phyloP scores from a whole-genome alignment of 92 coral and sea anemone genomes.

The Bergia puertoricense region DNA sequence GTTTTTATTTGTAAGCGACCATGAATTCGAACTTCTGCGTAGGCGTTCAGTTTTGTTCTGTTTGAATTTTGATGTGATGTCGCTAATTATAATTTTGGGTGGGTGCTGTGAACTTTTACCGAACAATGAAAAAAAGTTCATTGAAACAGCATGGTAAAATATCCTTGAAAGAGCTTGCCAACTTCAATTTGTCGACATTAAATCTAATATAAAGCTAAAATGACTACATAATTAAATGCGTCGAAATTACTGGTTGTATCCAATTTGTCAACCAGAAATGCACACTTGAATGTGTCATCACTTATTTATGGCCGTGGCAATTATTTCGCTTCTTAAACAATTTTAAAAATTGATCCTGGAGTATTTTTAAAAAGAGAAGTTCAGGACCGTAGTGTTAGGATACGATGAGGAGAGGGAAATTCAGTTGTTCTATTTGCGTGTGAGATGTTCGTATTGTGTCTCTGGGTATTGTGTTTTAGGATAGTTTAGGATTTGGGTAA shows the following conservation, averaged over 20 bases:
- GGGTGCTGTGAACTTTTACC: neutral
- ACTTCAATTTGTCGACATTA: neutral
- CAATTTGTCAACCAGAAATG: neutral
- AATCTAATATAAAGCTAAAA: neutral
- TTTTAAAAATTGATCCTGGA: no score
- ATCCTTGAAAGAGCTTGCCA: neutral
- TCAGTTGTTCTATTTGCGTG: neutral
- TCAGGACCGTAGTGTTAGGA: neutral
- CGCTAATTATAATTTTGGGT: conserved; percentile 1
- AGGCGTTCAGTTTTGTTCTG: neutral
- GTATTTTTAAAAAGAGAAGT: neutral
- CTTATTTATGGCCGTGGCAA: neutral
- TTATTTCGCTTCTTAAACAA: neutral
- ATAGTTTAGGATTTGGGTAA: no score
- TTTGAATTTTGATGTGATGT: neutral
- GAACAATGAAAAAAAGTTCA: neutral
- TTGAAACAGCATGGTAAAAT: neutral
- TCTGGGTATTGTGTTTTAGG: no score
- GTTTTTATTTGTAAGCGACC: neutral
- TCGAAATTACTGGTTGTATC: neutral
- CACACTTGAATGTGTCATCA: neutral
- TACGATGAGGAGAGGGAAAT: no score
- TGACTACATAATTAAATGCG: neutral
- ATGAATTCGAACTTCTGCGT: neutral
- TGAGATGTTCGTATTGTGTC: no score